Base-by-base conservation (phyloP, 1,140 invertebrate species). In the Caenorhabditis latens region DNA sequence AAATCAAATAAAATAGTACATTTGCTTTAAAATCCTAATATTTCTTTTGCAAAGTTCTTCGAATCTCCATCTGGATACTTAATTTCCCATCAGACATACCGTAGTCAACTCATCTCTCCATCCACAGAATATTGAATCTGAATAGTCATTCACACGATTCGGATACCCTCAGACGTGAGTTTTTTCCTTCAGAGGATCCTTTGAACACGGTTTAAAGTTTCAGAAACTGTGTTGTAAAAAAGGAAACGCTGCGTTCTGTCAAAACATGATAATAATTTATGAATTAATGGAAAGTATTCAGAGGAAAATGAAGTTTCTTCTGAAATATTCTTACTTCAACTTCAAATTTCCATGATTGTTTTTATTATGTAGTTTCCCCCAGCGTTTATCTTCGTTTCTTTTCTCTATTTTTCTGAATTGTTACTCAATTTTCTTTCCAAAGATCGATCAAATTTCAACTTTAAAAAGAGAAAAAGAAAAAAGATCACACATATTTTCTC, bases 381-480 rank as follows among this genome's bases (percentile, higher is more conserved):
- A 32, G 32, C 0, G 32, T 32, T 32, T 2, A 32, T 53, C 16
- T 53, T 53, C 4, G 9, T 14, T 58, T 58, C 0, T 58, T n/a
- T 58, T 19, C 9, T 7, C 6, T 19, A 14, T 19, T 58, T 58
- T 58, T 58, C 6, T 58, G 1, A 19, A 19, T 58, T 58, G 6
- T 6, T 19, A 19, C 14, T 58, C n/a, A 14, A 19, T 19, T 58
- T 19, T 11, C 6, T 58, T 58, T n/a, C 19, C 55, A 58, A 58
- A 58, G 55, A 58, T 58, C 55, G 55, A 58, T 58, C 55, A 58
- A 16, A 58, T 58, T 58, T 58, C 55, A 58, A 58, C 50, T 53
- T 16, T 7, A 58, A 19, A 58, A 58, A 58, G 19, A 58, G 19
- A 58, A 58, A 58, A n/a, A 58, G 14, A 14, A 58, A 53, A 16